A percentile compares a stretch with the other conserved stretches of the same genome.
phyloP scores from a whole-genome alignment of 2,113 vertebrate species.

The Numida meleagris region DNA sequence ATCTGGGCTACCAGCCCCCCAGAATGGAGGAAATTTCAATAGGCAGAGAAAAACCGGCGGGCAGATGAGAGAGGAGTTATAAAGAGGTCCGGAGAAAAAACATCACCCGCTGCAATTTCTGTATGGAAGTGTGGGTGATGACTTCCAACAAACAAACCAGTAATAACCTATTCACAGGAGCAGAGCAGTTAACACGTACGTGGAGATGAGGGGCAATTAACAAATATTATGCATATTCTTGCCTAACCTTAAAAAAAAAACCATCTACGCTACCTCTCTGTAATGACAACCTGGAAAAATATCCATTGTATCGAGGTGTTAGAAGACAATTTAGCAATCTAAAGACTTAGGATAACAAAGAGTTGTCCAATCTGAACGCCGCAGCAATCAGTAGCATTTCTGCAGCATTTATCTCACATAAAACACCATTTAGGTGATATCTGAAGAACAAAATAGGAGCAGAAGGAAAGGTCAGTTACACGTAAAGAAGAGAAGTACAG shows the following conservation, averaged over 20 bases:
- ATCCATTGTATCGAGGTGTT: neutral
- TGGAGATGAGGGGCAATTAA: neutral
- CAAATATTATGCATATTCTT: neutral
- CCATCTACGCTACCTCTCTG: neutral
- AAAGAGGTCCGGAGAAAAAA: slow-evolving; percentile 18
- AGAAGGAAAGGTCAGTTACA: neutral
- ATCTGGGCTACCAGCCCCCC: slow-evolving; percentile 41
- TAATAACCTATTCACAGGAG: neutral
- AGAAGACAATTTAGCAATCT: neutral
- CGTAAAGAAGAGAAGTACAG: accelerated
- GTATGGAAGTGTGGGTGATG: neutral
- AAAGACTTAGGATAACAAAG: neutral
- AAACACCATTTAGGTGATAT: neutral
- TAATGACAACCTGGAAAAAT: neutral
- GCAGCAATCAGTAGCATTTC: accelerated
- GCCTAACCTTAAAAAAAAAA: neutral
- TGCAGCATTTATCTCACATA: neutral
- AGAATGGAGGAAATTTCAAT: slow-evolving; percentile 36
- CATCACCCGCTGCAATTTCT: neutral
- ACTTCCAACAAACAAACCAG: neutral
- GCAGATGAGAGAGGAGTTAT: slow-evolving; percentile 26
- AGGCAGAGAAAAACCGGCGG: slow-evolving; percentile 17
- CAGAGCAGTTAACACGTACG: neutral
- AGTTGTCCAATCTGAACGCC: neutral
- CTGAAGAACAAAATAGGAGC: neutral